Percentiles rank a stretch among this genome's conserved stretches.
phyloP scores from a whole-genome alignment of 2,113 vertebrate species.

The Podarcis cretensis region DNA sequence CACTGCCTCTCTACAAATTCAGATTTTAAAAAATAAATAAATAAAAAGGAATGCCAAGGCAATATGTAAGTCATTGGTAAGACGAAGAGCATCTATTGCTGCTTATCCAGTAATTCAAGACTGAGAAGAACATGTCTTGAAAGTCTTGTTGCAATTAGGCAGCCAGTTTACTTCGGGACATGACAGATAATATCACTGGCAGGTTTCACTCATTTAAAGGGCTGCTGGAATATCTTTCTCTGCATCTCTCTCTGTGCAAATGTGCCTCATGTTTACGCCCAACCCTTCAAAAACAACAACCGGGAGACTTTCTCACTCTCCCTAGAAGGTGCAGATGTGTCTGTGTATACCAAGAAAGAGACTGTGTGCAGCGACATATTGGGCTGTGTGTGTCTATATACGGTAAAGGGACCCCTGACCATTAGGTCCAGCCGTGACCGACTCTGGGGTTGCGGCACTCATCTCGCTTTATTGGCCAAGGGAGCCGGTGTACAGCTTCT shows the following conservation, averaged over 20 bases:
- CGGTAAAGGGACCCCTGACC: too few species aligned
- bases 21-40: background rate
- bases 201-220: slow-evolving; percentile 11
- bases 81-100: background rate
- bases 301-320: background rate
- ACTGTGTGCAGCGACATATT: background rate
- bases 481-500: too few species aligned
- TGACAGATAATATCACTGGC: slow-evolving; percentile 20
- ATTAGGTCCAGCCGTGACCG: too few species aligned
- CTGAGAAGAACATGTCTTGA: background rate
- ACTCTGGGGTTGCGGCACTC: too few species aligned
- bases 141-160: slow-evolving; percentile 38
- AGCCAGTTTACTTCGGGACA: background rate
- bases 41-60: background rate
- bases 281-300: background rate
- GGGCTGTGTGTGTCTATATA: background rate
- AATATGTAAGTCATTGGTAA: slow-evolving; percentile 6
- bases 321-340: background rate
- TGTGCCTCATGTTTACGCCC: background rate
- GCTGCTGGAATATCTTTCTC: background rate
- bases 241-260: too few species aligned
- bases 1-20: background rate
- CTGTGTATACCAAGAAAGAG: background rate
- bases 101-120: background rate
- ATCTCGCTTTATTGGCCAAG: too few species aligned